Conservation (phyloP, 2,113 vertebrate genomes). For the Phrynosoma platyrhinos region DNA sequence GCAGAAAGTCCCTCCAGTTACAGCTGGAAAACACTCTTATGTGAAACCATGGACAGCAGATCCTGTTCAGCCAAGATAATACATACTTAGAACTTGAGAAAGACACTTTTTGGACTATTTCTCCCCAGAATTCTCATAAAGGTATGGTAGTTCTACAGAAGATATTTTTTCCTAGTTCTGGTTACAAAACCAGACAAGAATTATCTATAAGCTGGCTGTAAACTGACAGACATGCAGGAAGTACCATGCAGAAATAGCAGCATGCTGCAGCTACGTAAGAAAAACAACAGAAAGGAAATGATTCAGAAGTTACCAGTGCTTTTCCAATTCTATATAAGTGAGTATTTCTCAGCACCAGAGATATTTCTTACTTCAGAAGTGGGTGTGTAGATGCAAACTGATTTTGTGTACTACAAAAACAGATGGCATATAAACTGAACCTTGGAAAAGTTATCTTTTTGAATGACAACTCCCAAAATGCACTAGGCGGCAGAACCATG, state of each 20-base stretch:
- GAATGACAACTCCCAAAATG: neutral
- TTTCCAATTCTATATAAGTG: neutral
- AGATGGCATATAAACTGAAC: neutral
- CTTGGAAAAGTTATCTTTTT: no score
- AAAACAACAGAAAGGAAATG: conserved; percentile 63
- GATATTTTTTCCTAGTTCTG: no score
- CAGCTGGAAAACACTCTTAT: neutral
- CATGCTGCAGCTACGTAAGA: conserved; percentile 51
- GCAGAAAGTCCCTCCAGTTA: neutral
- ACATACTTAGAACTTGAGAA: no score
- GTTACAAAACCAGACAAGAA: neutral
- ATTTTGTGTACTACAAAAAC: neutral
- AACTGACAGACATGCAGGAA: conserved; percentile 44
- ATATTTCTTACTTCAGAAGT: neutral
- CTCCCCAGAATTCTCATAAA: no score
- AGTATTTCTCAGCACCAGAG: neutral
- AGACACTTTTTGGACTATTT: no score
- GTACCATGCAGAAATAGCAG: conserved; percentile 25
- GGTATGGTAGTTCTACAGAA: no score
- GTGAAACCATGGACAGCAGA: neutral
- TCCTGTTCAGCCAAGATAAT: neutral
- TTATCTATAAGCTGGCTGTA: neutral
- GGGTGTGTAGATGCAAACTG: neutral
- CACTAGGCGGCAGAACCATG: no score
- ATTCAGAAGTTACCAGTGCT: conserved; percentile 71